Base-by-base conservation (phyloP, 2,888 invertebrate species). In the Tridacna crocea region DNA sequence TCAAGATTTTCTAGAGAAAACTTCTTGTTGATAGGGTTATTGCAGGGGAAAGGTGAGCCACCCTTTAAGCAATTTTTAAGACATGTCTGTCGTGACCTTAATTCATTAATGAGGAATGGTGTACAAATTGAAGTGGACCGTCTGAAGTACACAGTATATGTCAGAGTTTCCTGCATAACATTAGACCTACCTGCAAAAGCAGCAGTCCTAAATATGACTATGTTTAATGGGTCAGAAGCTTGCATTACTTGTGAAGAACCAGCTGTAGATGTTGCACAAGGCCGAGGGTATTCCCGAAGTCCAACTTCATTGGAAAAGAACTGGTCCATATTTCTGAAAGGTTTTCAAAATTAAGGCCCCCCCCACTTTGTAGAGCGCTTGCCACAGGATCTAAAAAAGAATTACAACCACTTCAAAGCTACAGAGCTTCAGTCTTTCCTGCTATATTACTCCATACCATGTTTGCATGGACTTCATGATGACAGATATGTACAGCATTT, bases 181-280 rank as follows among this genome's bases (percentile, higher is more conserved):
- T 24, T 76, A 27, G 76, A 76, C 46, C 22, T 76, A 66, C 82
- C 66, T 47, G 88, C 89, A 51, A 89, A 87, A 72, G 88, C 86
- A 51, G 72, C 58, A 17, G 68, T 83, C 0, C 48, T 89, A 26
- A 88, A 88, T 61, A 89, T 89, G 88, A 79, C 84, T 19, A 66
- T 68, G 3, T 80, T 51, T 75, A 89, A 89, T 87, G 88, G 88
- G 4, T 3, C 46, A 48, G 19, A 83, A 26, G 84, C 81, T 13
- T 89, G 88, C 61, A 83, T 84, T 3, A 80, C 81, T 0, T 89
- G 87, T 81, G 88, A 89, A 72, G 87, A 87, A 26, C 75, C 85
- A 58, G 88, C 88, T 11, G 15, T 72, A 27, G 47, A 15, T 46
- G 83, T 83, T 3, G n/a, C 4, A 24, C 83, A 83, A 61, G 83